These are phyloP conservation scores for Chlorodrepanis virens DNA, from an alignment of 2,113 vertebrate species.

Conservation along the genomic window DNA sequence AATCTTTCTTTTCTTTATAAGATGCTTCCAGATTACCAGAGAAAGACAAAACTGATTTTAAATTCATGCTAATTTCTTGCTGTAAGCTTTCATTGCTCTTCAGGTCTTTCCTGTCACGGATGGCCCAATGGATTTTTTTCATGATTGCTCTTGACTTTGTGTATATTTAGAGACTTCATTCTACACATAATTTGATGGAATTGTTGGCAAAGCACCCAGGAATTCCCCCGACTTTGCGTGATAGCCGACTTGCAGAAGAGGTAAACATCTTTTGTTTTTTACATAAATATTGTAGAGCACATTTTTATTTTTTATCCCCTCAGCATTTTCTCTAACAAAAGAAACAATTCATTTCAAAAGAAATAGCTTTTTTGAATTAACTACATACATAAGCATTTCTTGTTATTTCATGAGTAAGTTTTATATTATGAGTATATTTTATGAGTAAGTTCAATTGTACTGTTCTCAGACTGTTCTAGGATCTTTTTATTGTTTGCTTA, in stretches of 20 bases:
- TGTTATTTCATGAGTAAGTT: neutral
- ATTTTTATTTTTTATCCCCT: neutral
- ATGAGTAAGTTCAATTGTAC: neutral
- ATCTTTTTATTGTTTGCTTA: neutral
- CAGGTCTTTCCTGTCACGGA: neutral
- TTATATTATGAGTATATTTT: neutral
- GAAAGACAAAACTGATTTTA: neutral
- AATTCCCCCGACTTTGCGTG: slow-evolving; percentile 92
- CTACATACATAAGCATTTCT: neutral
- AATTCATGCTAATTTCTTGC: neutral
- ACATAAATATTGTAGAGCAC: neutral
- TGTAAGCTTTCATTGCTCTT: neutral
- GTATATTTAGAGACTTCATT: slow-evolving; percentile 88
- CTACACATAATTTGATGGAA: slow-evolving; percentile 96
- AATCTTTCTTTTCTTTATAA: neutral
- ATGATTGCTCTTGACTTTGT: neutral
- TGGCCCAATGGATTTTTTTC: neutral
- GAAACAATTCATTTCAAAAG: neutral
- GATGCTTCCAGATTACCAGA: neutral
- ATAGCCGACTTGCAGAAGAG: slow-evolving; percentile 91
- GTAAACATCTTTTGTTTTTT: slow-evolving; percentile 62
- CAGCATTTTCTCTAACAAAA: neutral
- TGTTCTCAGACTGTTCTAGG: neutral
- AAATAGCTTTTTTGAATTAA: neutral
- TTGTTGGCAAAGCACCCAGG: slow-evolving; percentile 88